Conservation (phyloP, 2,113 vertebrate genomes). For the Mungos mungo region DNA sequence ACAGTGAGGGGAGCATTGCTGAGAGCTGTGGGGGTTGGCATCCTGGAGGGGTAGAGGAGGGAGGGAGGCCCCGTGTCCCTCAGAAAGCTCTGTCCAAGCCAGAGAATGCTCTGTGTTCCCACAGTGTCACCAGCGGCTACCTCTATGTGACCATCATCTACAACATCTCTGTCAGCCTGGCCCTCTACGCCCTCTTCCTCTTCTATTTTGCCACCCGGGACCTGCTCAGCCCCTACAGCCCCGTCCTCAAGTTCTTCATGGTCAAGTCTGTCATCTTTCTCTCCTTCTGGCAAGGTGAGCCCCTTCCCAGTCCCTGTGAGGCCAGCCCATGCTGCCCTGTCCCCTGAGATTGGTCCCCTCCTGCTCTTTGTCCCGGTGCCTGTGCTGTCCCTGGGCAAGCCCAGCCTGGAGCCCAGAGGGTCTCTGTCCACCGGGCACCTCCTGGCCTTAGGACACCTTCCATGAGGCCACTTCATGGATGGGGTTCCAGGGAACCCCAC, state of each 20-base stretch:
- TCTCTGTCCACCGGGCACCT: background rate
- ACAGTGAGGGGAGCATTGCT: too few species aligned
- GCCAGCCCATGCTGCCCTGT: background rate
- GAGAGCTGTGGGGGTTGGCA: background rate
- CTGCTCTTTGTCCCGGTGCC: background rate
- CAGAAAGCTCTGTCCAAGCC: background rate
- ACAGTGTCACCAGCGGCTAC: constrained; percentile 94
- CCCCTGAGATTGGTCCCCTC: background rate
- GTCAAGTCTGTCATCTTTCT: constrained; percentile 98
- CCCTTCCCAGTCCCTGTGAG: background rate
- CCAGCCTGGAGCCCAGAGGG: background rate
- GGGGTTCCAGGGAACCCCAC: background rate
- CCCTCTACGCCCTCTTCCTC: constrained; percentile 96
- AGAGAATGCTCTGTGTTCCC: background rate
- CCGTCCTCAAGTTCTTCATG: constrained; percentile 98
- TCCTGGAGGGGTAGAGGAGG: background rate
- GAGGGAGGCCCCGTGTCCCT: background rate
- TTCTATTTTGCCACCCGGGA: constrained; percentile 96
- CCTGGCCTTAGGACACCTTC: background rate
- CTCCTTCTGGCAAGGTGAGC: constrained; percentile 97
- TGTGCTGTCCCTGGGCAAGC: background rate
- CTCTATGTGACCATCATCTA: constrained; percentile 97
- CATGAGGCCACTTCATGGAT: background rate
- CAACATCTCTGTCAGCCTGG: constrained; percentile 97
- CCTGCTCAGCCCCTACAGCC: constrained; percentile 94